Evolutionary conservation across 2,888 invertebrate genomes (phyloP).

Genomic region (Caenorhabditis drosophilae): DNA sequence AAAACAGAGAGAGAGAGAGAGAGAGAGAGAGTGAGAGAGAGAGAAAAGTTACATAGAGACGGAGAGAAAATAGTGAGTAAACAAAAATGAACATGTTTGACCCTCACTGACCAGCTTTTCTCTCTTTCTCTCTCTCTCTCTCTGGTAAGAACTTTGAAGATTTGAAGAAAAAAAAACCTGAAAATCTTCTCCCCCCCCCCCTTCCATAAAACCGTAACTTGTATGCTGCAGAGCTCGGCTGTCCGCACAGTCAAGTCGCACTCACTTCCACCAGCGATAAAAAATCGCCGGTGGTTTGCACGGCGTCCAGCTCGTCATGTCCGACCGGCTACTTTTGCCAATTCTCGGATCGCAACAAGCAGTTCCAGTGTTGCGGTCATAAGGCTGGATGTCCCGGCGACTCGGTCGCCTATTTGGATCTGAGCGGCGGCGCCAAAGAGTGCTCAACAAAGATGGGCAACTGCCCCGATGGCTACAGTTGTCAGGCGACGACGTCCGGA

Average conservation of each 20-base stretch:
- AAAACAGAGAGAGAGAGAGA: slow-evolving; percentile 3
- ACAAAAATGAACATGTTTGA: too few relatives aligned
- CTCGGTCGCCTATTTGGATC: slow-evolving; percentile 58
- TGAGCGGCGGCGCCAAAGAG: slow-evolving; percentile 53
- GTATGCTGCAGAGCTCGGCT: slow-evolving; percentile 58
- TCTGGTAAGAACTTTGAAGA: too few relatives aligned
- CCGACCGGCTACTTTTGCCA: slow-evolving; percentile 65
- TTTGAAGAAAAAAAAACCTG: too few relatives aligned
- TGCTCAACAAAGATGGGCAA: slow-evolving; percentile 44
- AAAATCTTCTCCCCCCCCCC: too few relatives aligned
- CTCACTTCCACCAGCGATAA: slow-evolving; percentile 37
- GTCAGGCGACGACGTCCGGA: slow-evolving; percentile 42
- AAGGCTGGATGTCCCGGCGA: slow-evolving; percentile 59
- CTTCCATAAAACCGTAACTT: too few relatives aligned
- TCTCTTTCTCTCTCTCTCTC: too few relatives aligned
- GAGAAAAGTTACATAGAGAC: background rate
- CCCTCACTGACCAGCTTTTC: too few relatives aligned
- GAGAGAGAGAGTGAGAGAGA: slow-evolving; percentile 1
- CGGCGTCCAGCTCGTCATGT: slow-evolving; percentile 50
- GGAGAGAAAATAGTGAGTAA: too few relatives aligned
- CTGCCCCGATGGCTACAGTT: slow-evolving; percentile 59
- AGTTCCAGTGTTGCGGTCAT: slow-evolving; percentile 62
- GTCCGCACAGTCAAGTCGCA: slow-evolving; percentile 59
- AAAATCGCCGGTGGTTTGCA: slow-evolving; percentile 52
- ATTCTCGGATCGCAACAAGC: slow-evolving; percentile 63